phyloP scores from a whole-genome alignment of 2,797 vertebrate genomes.

The Echeneis naucrates region DNA sequence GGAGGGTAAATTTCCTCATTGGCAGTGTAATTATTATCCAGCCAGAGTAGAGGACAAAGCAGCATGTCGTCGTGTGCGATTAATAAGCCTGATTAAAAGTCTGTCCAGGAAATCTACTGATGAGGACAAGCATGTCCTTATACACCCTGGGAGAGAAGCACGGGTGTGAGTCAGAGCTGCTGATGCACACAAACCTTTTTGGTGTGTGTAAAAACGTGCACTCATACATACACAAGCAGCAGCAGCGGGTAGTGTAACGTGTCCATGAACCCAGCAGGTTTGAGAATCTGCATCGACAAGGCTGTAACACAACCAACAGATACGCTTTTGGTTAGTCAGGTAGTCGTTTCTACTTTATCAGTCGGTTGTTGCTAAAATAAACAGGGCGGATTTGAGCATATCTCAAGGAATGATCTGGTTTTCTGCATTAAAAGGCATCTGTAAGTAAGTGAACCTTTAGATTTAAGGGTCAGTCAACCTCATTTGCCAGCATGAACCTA shows the following conservation, averaged over 20 bases:
- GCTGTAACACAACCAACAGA: conserved; percentile 73
- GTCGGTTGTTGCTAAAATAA: not conserved
- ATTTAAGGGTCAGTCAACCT: not conserved
- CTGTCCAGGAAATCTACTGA: conserved; percentile 4
- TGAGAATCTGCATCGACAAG: conserved; percentile 93
- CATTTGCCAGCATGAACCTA: not conserved
- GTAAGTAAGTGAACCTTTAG: not conserved
- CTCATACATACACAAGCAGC: conserved; percentile 91
- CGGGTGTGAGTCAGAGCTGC: not conserved
- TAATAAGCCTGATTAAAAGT: conserved; percentile 54
- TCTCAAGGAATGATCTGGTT: not conserved
- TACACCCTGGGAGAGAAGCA: not conserved
- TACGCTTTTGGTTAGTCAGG: not conserved
- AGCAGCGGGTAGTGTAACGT: conserved; percentile 92
- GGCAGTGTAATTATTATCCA: conserved; percentile 42
- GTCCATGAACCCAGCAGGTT: conserved; percentile 92
- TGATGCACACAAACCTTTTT: not conserved
- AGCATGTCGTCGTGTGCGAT: conserved; percentile 30
- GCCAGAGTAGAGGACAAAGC: conserved; percentile 27
- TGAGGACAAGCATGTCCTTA: conserved; percentile 13
- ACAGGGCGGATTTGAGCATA: not conserved
- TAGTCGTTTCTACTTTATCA: not conserved
- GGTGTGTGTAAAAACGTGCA: not conserved
- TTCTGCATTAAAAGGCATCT: not conserved
- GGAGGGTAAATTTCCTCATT: conserved; percentile 28